These are phyloP conservation scores for Branchipolynoe longqiensis DNA, from an alignment of 2,888 invertebrate species.

Conservation along the genomic window DNA sequence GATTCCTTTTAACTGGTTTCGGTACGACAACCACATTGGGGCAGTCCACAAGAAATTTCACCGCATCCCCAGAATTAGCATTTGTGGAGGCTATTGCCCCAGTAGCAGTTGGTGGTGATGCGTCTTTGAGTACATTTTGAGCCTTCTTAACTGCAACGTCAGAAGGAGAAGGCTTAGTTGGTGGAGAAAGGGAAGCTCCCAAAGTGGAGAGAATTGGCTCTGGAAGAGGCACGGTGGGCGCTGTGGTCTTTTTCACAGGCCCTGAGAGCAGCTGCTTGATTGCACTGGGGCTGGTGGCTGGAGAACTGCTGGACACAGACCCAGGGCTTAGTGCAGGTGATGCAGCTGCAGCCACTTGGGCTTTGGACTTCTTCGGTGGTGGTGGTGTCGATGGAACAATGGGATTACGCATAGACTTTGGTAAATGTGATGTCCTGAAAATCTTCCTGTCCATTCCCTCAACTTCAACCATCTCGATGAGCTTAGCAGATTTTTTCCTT, in stretches of 20 bases:
- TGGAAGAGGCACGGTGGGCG: neutral
- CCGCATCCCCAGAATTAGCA: neutral
- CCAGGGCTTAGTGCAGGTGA: neutral
- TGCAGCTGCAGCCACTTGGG: neutral
- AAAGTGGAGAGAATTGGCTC: conserved; percentile 19
- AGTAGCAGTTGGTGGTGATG: neutral
- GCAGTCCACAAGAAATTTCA: conserved; percentile 34
- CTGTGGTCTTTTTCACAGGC: conserved; percentile 29
- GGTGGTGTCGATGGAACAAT: neutral
- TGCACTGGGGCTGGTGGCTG: conserved; percentile 1
- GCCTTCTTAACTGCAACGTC: too few relatives aligned
- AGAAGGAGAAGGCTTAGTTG: neutral
- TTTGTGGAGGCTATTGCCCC: neutral
- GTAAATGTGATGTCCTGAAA: conserved; percentile 13
- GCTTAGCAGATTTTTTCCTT: conserved; percentile 95
- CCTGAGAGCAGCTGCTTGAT: conserved; percentile 32
- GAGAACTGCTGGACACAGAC: neutral
- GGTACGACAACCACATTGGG: conserved; percentile 15
- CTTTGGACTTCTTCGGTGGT: conserved; percentile 19
- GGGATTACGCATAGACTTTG: conserved; percentile 26
- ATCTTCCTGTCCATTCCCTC: conserved; percentile 73
- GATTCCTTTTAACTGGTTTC: conserved; percentile 20
- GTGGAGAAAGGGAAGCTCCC: neutral
- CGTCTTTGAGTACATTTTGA: neutral
- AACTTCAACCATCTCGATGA: conserved; percentile 93